These are phyloP conservation scores for Ormyrus pomaceus DNA, from an alignment of 2,888 invertebrate genomes.

Conservation along the genomic window DNA sequence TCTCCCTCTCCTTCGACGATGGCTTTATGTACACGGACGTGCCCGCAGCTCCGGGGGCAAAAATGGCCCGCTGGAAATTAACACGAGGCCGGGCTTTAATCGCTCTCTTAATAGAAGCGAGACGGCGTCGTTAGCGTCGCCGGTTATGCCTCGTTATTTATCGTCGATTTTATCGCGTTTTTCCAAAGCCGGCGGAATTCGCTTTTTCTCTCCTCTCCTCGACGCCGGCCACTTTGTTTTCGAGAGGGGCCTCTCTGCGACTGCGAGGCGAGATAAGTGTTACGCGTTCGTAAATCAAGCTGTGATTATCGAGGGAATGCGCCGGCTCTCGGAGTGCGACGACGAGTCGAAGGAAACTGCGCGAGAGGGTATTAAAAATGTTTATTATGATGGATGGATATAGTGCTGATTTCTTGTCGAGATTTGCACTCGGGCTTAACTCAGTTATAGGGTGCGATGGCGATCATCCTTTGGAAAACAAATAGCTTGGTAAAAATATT, in stretches of 20 bases:
- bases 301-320: constrained; percentile 30
- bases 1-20: not conserved
- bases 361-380: constrained; percentile 24
- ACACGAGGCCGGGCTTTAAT: constrained; percentile 1
- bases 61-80: not conserved
- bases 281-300: constrained; percentile 41
- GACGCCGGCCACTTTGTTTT: constrained; percentile 9
- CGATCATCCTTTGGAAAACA: too few species aligned
- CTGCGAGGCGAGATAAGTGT: constrained; percentile 15
- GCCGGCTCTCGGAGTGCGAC: not conserved
- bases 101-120: constrained; percentile 13
- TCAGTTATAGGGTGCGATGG: too few species aligned
- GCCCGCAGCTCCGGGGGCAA: not conserved
- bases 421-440: too few species aligned
- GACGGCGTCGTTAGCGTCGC: constrained; percentile 29
- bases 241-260: not conserved
- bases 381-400: constrained; percentile 32
- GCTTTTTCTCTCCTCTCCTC: not conserved
- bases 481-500: too few species aligned
- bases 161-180: constrained; percentile 45
- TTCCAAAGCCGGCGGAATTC: not conserved
- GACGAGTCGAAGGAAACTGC: not conserved
- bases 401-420: not conserved
- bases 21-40: not conserved
- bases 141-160: constrained; percentile 29